These are phyloP conservation scores for Mellilla xanthometata DNA, from an alignment of 2,888 invertebrate genomes.

Conservation along the genomic window DNA sequence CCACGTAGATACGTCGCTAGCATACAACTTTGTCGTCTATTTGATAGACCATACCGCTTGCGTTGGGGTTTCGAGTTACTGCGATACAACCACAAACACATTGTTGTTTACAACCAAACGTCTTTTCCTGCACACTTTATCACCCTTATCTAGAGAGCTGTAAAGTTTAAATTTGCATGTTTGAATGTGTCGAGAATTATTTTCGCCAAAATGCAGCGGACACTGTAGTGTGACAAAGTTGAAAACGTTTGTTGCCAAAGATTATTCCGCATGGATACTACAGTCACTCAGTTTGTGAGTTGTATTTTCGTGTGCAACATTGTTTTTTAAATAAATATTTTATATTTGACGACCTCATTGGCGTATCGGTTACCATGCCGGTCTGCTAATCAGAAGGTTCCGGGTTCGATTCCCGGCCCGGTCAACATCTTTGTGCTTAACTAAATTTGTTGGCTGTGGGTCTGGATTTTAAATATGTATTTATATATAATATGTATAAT, in stretches of 20 bases:
- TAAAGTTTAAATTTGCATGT: slow-evolving; percentile 36
- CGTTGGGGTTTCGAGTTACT: slow-evolving; percentile 36
- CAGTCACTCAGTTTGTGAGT: too few relatives aligned
- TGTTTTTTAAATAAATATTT: too few relatives aligned
- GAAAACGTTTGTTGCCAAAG: slow-evolving; percentile 34
- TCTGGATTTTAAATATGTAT: too few relatives aligned
- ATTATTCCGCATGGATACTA: too few relatives aligned
- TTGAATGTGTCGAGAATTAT: slow-evolving; percentile 25
- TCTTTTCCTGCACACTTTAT: slow-evolving; percentile 13
- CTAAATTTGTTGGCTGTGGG: too few relatives aligned
- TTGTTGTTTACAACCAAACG: slow-evolving; percentile 31
- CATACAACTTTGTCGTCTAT: slow-evolving; percentile 36
- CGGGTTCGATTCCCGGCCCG: too few relatives aligned
- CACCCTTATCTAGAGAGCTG: slow-evolving; percentile 1
- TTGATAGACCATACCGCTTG: slow-evolving; percentile 31
- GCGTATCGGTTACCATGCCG: too few relatives aligned
- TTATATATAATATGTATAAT: too few relatives aligned
- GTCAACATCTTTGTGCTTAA: too few relatives aligned
- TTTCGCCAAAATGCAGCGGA: slow-evolving; percentile 45
- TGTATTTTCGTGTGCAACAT: slow-evolving; percentile 24
- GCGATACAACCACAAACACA: slow-evolving; percentile 34
- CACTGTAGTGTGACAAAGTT: slow-evolving; percentile 55
- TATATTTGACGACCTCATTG: too few relatives aligned
- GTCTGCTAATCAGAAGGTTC: too few relatives aligned
- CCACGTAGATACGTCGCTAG: background rate